These are phyloP conservation scores for Psix sp. DNA, from an alignment of 1,140 invertebrate genomes.

Conservation along the genomic window DNA sequence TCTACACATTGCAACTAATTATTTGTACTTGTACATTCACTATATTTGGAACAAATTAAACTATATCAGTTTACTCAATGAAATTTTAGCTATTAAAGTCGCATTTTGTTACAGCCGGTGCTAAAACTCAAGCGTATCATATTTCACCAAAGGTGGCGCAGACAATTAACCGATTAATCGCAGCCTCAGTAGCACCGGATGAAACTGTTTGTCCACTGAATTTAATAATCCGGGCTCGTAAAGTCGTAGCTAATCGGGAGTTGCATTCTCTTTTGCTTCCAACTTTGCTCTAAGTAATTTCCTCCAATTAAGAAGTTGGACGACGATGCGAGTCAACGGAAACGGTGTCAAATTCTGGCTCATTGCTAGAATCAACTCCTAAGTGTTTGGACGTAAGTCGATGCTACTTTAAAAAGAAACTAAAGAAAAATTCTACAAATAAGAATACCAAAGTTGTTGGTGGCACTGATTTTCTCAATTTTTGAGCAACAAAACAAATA, in stretches of 20 bases:
- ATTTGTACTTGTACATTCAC: no score
- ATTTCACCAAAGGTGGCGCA: no score
- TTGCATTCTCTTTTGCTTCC: constrained; percentile 30
- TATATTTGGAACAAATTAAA: no score
- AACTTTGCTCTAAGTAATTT: constrained; percentile 38
- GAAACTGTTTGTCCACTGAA: constrained; percentile 49
- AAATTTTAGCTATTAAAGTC: no score
- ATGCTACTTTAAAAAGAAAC: constrained; percentile 2
- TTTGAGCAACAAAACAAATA: no score
- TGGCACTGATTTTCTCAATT: no score
- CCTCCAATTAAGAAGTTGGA: constrained; percentile 59
- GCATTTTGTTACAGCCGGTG: no score
- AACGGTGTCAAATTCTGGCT: constrained; percentile 54
- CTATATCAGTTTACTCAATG: no score
- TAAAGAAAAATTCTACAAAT: no score
- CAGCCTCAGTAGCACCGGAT: constrained; percentile 9
- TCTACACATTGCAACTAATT: no score
- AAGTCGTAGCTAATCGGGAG: constrained; percentile 49
- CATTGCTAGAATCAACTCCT: constrained; percentile 30
- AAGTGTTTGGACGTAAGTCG: constrained; percentile 39
- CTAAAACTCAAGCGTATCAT: no score
- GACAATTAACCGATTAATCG: constrained; percentile 43
- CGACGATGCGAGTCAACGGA: constrained; percentile 34
- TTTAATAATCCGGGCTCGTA: constrained; percentile 43
- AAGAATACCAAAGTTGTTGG: no score